Conservation (phyloP, 2,797 vertebrate species). For the Thaleichthys pacificus region DNA sequence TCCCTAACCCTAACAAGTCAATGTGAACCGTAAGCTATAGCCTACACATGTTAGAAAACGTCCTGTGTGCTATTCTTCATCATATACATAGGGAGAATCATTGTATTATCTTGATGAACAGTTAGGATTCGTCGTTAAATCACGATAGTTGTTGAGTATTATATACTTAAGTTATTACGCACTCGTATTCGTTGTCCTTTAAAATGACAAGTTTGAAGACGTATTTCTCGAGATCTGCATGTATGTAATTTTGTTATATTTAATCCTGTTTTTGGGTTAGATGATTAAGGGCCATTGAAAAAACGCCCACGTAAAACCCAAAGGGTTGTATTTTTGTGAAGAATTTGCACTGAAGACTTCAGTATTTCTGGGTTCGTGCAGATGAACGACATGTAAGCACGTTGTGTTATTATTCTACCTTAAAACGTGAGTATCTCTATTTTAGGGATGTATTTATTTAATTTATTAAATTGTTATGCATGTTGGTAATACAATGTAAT, state of each 20-base stretch:
- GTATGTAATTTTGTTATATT: slow-evolving; percentile 72
- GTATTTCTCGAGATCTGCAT: slow-evolving; percentile 69
- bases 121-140: slow-evolving; percentile 50
- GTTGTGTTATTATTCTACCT: slow-evolving; percentile 46
- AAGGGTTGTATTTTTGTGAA: slow-evolving; percentile 71
- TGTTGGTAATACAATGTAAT: slow-evolving; percentile 3
- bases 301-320: slow-evolving; percentile 68
- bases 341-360: slow-evolving; percentile 65
- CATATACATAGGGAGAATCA: slow-evolving; percentile 15
- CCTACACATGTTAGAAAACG: slow-evolving; percentile 6
- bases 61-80: slow-evolving; percentile 40
- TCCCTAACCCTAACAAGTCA: background rate
- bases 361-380: slow-evolving; percentile 66
- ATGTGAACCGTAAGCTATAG: slow-evolving; percentile 27
- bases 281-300: slow-evolving; percentile 71
- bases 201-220: slow-evolving; percentile 64
- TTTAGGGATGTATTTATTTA: slow-evolving; percentile 31
- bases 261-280: slow-evolving; percentile 69
- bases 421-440: slow-evolving; percentile 61
- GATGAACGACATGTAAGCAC: slow-evolving; percentile 66
- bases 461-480: slow-evolving; percentile 3
- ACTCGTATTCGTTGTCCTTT: slow-evolving; percentile 63
- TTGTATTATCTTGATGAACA: slow-evolving; percentile 47
- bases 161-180: slow-evolving; percentile 68
- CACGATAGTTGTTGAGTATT: slow-evolving; percentile 63